phyloP scores from a whole-genome alignment of 2,797 vertebrate genomes.

The Halcyon leucocephala region DNA sequence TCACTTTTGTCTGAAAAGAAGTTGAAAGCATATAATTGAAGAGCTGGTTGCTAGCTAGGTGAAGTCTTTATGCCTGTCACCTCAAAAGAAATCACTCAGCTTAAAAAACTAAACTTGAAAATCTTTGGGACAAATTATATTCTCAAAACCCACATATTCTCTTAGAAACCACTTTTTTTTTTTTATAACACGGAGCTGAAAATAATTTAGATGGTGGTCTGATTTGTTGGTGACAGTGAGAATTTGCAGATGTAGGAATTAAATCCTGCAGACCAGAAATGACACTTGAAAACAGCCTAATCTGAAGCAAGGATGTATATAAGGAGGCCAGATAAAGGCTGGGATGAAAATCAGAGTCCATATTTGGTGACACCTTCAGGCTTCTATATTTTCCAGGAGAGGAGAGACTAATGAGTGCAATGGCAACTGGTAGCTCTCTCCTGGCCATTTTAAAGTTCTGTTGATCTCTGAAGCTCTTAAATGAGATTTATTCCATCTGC shows the following conservation, averaged over 20 bases:
- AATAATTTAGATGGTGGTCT: not conserved
- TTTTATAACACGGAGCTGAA: not conserved
- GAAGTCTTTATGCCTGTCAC: not conserved
- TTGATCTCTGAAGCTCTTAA: not conserved
- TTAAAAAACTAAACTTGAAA: not conserved
- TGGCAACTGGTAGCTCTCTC: not conserved
- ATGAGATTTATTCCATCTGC: conserved; percentile 22
- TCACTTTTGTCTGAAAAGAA: not conserved
- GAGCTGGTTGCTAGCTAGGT: not conserved
- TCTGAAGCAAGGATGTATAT: not conserved
- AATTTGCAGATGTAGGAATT: conserved; percentile 2
- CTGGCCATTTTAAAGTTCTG: not conserved
- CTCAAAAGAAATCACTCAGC: not conserved
- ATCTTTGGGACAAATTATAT: not conserved
- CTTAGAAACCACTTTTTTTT: not conserved
- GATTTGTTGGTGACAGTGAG: not conserved
- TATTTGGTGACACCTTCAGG: not conserved
- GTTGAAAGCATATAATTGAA: not conserved
- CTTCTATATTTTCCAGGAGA: not conserved
- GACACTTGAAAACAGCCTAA: not conserved
- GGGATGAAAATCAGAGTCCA: conserved; percentile 7
- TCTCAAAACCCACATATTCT: not conserved
- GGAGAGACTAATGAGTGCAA: not conserved
- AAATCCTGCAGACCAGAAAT: not conserved
- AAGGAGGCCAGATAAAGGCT: not conserved